Conservation (phyloP, 2,113 vertebrate genomes). For the Pao palembangensis region DNA sequence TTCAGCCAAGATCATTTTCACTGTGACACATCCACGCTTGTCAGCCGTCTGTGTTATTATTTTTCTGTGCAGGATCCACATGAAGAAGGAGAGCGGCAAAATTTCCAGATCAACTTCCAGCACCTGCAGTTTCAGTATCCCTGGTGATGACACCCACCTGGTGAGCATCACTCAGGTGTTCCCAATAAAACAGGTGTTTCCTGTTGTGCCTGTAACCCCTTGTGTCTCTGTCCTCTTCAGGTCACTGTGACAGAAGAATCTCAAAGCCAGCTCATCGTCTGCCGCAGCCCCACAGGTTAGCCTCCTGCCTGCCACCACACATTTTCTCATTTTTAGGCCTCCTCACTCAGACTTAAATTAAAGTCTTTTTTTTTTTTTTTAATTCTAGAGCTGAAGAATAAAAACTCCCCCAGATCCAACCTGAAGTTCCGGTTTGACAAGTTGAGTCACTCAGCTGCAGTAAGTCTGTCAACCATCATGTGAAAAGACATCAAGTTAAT, state of each 20-base stretch:
- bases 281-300: conserved; percentile 88
- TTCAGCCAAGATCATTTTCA: too few species aligned
- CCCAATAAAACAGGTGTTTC: too few species aligned
- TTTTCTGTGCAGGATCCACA: conserved; percentile 67
- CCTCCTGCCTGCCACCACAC: background rate
- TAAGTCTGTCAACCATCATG: conserved; percentile 56
- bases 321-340: background rate
- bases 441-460: conserved; percentile 81
- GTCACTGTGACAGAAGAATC: conserved; percentile 75
- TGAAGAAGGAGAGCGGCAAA: conserved; percentile 83
- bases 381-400: conserved; percentile 83
- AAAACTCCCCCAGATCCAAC: conserved; percentile 88
- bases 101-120: conserved; percentile 88
- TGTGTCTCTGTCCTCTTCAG: conserved; percentile 65
- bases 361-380: background rate
- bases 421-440: conserved; percentile 95
- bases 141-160: conserved; percentile 82
- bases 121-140: conserved; percentile 87
- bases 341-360: background rate
- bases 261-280: conserved; percentile 81
- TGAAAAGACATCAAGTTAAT: too few species aligned
- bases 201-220: background rate
- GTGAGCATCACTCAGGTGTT: conserved; percentile 60
- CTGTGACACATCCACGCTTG: too few species aligned
- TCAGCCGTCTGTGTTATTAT: background rate